Percentiles rank a stretch among this genome's conserved stretches.
Evolutionary conservation across 2,113 vertebrate genomes (phyloP).

Genomic region (Lagopus leucura): DNA sequence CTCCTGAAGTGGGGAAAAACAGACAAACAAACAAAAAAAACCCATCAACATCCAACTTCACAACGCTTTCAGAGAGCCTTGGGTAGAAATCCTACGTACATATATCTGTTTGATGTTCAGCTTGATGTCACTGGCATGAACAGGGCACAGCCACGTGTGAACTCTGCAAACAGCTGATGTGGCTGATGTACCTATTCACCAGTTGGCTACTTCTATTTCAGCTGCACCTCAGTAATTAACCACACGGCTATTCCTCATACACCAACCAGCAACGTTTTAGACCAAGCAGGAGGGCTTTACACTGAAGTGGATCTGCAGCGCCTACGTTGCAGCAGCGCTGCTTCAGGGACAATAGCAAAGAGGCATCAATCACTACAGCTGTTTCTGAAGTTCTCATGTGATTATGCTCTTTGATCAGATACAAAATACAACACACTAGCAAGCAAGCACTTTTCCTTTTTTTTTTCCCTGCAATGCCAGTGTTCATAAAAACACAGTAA

Average conservation of each 20-base stretch:
- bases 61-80: neutral
- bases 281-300: neutral
- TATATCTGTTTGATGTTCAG: neutral
- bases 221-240: neutral
- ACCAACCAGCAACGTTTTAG: neutral
- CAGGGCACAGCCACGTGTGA: neutral
- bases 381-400: fast-evolving
- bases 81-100: neutral
- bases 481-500: neutral
- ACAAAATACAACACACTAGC: neutral
- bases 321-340: neutral
- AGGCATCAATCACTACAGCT: neutral
- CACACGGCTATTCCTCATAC: neutral
- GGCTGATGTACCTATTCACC: neutral
- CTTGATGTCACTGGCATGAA: neutral
- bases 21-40: neutral
- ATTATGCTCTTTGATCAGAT: neutral
- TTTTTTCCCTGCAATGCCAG: neutral
- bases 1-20: neutral
- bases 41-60: neutral
- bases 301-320: neutral
- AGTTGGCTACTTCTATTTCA: neutral
- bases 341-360: neutral
- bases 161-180: neutral
- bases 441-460: neutral